Conservation (phyloP, 2,113 vertebrate species). For the Leptocoma aspasia region DNA sequence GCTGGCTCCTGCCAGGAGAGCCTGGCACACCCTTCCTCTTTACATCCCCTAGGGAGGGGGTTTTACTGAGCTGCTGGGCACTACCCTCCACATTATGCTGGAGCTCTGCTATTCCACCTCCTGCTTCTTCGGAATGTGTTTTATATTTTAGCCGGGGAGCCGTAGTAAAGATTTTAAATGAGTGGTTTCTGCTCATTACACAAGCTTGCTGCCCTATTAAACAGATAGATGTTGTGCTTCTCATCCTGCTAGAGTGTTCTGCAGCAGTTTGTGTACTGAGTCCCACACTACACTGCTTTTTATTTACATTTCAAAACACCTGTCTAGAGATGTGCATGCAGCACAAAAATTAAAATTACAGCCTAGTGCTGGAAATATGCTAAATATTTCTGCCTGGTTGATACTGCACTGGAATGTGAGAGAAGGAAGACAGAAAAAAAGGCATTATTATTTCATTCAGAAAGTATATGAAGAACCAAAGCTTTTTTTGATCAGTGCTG, state of each 20-base stretch:
- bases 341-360: conserved; percentile 1
- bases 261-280: neutral
- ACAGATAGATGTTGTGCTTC: neutral
- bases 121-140: neutral
- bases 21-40: neutral
- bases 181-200: neutral
- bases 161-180: conserved; percentile 7
- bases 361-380: neutral
- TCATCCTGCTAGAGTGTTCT: neutral
- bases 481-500: neutral
- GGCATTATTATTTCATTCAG: neutral
- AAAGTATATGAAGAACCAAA: neutral
- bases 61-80: neutral
- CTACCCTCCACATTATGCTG: neutral
- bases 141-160: conserved; percentile 11
- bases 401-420: neutral
- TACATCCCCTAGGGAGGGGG: neutral
- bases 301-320: conserved; percentile 43
- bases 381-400: neutral
- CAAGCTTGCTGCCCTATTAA: neutral
- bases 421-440: neutral
- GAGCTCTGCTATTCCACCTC: neutral
- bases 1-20: neutral
- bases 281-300: neutral
- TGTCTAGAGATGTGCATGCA: neutral